A percentile compares a stretch with the other conserved stretches of the same genome.
Conservation (phyloP, 2,888 invertebrate genomes). For the Teinopalpus imperialis region DNA sequence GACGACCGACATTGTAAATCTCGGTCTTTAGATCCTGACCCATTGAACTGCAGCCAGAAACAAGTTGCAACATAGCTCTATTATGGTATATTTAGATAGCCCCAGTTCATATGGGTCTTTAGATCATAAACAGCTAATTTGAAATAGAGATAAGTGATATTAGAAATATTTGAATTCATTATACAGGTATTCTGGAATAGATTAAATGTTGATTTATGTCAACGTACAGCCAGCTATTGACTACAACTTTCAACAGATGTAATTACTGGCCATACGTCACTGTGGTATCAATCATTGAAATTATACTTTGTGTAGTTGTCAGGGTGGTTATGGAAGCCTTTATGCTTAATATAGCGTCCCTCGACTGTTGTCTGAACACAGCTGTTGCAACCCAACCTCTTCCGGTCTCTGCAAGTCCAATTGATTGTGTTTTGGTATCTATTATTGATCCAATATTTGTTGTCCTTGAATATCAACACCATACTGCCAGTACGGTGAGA, state of each 20-base stretch:
- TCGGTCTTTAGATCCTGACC: no score
- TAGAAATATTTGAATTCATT: no score
- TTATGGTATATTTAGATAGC: no score
- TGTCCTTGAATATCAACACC: conserved; percentile 75
- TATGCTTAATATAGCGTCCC: conserved; percentile 70
- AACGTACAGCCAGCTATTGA: conserved; percentile 20
- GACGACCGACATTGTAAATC: no score
- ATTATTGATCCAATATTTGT: conserved; percentile 77
- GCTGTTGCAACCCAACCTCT: conserved; percentile 69
- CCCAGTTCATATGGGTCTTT: no score
- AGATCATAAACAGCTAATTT: no score
- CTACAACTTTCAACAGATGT: conserved; percentile 40
- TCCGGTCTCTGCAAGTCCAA: conserved; percentile 74
- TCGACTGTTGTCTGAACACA: conserved; percentile 72
- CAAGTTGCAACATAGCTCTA: no score
- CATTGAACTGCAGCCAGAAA: no score
- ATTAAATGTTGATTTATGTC: no score
- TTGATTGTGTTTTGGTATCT: conserved; percentile 75
- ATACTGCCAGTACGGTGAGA: conserved; percentile 76
- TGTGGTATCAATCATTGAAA: conserved; percentile 65
- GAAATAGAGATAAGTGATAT: no score
- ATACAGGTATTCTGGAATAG: no score
- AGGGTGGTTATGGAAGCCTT: conserved; percentile 69
- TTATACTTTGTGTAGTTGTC: conserved; percentile 76
- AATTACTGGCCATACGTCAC: conserved; percentile 38